Conservation (phyloP, 2,113 vertebrate genomes). For the Sciurus niger region DNA sequence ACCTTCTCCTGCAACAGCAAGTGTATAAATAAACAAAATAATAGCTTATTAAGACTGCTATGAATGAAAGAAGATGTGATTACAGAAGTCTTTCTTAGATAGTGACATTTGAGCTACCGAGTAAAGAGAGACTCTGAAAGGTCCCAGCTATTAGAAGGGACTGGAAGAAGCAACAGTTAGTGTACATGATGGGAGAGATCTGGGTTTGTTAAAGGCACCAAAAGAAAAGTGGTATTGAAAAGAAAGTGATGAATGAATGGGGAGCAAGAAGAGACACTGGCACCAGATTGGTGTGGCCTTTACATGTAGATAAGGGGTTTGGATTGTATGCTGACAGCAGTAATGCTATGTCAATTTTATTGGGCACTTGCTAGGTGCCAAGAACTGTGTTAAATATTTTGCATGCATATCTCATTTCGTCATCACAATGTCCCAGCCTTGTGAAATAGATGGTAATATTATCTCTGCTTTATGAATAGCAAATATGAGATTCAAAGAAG, state of each 20-base stretch:
- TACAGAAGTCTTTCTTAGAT: not conserved
- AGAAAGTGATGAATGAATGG: not conserved
- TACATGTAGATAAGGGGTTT: not conserved
- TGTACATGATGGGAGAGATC: not conserved
- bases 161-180: not conserved
- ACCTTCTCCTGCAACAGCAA: not conserved
- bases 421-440: not conserved
- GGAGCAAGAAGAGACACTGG: not conserved
- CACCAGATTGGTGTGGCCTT: not conserved
- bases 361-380: not conserved
- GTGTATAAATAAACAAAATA: not conserved
- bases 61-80: not conserved
- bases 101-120: not conserved
- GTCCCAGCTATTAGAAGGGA: not conserved
- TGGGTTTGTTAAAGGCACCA: not conserved
- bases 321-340: conserved; percentile 22
- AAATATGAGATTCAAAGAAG: not conserved
- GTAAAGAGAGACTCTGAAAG: not conserved
- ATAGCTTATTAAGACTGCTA: not conserved
- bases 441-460: not conserved
- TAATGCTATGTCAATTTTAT: not conserved
- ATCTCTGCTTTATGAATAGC: not conserved
- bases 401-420: not conserved
- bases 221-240: not conserved
- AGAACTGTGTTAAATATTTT: not conserved